These are phyloP conservation scores for Hapalemur alaotrensis DNA, from an alignment of 2,797 vertebrate species.

Conservation along the genomic window DNA sequence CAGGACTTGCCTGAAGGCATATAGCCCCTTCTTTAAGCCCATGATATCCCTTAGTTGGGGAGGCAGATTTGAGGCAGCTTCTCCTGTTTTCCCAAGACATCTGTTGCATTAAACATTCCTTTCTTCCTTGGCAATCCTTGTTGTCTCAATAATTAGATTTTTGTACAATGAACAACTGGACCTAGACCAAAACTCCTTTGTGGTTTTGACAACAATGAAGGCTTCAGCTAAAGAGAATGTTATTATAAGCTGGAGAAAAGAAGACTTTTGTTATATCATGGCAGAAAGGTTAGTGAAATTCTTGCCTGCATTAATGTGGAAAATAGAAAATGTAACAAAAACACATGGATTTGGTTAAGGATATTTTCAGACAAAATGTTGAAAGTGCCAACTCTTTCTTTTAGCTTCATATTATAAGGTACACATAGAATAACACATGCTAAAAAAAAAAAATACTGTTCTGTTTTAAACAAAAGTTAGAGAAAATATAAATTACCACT, in stretches of 20 bases:
- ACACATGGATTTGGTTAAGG: background rate
- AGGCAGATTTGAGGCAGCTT: background rate
- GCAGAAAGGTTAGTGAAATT: background rate
- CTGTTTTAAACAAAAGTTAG: background rate
- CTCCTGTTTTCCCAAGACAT: background rate
- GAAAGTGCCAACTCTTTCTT: background rate
- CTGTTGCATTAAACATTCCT: background rate
- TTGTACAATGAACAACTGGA: background rate
- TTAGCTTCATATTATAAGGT: background rate
- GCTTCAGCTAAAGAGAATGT: background rate
- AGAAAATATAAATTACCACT: background rate
- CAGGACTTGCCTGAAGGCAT: background rate
- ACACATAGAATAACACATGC: background rate
- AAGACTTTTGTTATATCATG: background rate
- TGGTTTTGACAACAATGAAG: background rate
- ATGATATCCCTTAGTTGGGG: background rate
- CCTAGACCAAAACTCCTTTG: background rate
- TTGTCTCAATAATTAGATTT: background rate
- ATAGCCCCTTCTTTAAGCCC: background rate
- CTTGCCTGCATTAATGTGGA: background rate
- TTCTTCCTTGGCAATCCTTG: background rate
- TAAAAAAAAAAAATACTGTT: background rate
- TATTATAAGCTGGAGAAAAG: background rate
- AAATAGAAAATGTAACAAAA: background rate
- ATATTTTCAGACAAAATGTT: background rate